A percentile compares a stretch with the other conserved stretches of the same genome.
Conservation (phyloP, 2,113 vertebrate species). For the Cnemophilus loriae region DNA sequence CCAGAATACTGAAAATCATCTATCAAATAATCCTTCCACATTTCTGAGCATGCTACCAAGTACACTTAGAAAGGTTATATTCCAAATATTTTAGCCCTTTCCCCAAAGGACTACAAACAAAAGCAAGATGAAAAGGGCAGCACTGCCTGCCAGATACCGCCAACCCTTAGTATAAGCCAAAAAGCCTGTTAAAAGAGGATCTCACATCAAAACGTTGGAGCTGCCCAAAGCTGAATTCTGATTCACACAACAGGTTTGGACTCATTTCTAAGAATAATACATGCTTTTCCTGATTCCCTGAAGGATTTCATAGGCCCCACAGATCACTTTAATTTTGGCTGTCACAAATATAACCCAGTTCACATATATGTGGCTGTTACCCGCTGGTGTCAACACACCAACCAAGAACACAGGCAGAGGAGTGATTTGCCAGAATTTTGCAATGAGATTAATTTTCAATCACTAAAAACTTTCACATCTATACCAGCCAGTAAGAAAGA, state of each 20-base stretch:
- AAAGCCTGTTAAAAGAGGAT: constrained; percentile 32
- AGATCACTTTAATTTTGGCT: neutral
- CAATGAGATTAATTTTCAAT: neutral
- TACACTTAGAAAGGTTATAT: constrained; percentile 37
- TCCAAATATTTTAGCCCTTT: constrained; percentile 21
- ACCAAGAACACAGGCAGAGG: neutral
- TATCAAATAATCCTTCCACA: constrained; percentile 29
- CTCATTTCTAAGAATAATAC: neutral
- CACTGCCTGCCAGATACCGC: neutral
- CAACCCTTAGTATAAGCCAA: neutral
- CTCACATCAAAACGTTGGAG: neutral
- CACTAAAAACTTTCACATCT: neutral
- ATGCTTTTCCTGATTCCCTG: neutral
- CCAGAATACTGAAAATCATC: constrained; percentile 10
- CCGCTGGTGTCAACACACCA: neutral
- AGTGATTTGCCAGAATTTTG: neutral
- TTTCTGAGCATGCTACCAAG: constrained; percentile 8
- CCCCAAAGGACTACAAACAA: constrained; percentile 35
- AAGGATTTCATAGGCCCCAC: neutral
- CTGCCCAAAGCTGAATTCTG: constrained; percentile 3
- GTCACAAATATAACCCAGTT: neutral
- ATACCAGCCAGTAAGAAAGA: neutral
- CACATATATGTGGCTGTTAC: neutral
- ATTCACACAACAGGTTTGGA: neutral
- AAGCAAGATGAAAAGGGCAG: constrained; percentile 48